Percentiles rank a stretch among this genome's conserved stretches.
Conservation (phyloP, 2,888 invertebrate genomes). For the Drosophila percnosoma region DNA sequence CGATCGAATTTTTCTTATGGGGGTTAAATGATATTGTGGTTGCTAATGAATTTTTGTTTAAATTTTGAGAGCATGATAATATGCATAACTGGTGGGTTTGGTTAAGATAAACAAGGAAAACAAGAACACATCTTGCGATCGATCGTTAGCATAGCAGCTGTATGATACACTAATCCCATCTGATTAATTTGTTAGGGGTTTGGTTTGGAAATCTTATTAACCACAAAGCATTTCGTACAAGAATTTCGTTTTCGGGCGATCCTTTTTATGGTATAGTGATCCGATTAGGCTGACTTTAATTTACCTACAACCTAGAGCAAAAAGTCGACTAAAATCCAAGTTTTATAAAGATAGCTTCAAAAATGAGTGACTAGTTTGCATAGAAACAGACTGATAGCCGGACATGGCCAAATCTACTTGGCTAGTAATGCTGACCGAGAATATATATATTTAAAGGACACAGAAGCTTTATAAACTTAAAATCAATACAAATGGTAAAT, state of each 20-base stretch:
- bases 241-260: accelerated
- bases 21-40: not conserved
- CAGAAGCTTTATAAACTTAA: too few species aligned
- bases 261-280: not conserved
- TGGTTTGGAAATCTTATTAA: not conserved
- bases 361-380: not conserved
- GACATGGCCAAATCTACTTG: not conserved
- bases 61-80: not conserved
- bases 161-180: not conserved
- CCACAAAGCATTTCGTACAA: not conserved
- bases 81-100: not conserved
- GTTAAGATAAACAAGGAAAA: not conserved
- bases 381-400: not conserved
- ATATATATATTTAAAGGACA: not conserved
- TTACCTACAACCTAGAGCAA: not conserved
- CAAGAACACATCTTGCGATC: not conserved
- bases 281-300: not conserved
- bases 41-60: not conserved
- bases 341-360: not conserved
- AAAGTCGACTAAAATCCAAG: not conserved
- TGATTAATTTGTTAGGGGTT: not conserved
- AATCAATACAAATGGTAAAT: not conserved
- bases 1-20: not conserved
- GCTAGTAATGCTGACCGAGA: not conserved
- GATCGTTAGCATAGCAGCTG: not conserved